Conservation (phyloP, 2,888 invertebrate genomes). For the Acrocyrtus sp. region DNA sequence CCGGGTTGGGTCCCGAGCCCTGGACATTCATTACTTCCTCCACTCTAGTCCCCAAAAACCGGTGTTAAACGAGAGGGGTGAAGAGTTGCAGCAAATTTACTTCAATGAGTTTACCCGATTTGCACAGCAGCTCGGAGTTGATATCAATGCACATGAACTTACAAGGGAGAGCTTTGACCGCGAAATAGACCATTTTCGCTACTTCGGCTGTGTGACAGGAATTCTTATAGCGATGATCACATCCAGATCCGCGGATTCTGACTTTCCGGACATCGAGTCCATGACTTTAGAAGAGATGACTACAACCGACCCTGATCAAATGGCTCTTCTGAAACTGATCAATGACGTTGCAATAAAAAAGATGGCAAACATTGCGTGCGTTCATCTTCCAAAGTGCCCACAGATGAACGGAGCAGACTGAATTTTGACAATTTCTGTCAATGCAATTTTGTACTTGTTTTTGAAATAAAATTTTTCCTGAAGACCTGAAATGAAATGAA, state of each 20-base stretch:
- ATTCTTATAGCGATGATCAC: constrained; percentile 52
- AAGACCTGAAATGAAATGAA: no score
- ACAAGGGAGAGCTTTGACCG: constrained; percentile 50
- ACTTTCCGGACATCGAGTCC: constrained; percentile 60
- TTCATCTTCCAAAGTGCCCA: constrained; percentile 21
- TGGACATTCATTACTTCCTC: constrained; percentile 62
- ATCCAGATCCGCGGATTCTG: constrained; percentile 40
- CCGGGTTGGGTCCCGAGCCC: constrained; percentile 39
- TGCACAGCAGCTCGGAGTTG: constrained; percentile 43
- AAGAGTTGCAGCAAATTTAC: constrained; percentile 53
- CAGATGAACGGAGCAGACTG: no score
- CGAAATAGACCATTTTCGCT: constrained; percentile 48
- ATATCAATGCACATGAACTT: constrained; percentile 19
- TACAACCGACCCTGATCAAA: constrained; percentile 1
- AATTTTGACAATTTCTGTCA: no score
- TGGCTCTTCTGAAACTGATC: constrained; percentile 12
- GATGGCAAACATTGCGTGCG: constrained; percentile 13
- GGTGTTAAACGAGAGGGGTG: constrained; percentile 49
- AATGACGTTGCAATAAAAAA: constrained; percentile 24
- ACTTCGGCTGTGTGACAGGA: constrained; percentile 54
- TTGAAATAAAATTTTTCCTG: no score
- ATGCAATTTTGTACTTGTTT: no score
- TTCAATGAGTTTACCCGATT: constrained; percentile 55
- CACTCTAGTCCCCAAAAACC: constrained; percentile 45
- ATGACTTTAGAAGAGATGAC: constrained; percentile 34